These are phyloP conservation scores for Alauda arvensis DNA, from an alignment of 2,797 vertebrate species.

Conservation along the genomic window DNA sequence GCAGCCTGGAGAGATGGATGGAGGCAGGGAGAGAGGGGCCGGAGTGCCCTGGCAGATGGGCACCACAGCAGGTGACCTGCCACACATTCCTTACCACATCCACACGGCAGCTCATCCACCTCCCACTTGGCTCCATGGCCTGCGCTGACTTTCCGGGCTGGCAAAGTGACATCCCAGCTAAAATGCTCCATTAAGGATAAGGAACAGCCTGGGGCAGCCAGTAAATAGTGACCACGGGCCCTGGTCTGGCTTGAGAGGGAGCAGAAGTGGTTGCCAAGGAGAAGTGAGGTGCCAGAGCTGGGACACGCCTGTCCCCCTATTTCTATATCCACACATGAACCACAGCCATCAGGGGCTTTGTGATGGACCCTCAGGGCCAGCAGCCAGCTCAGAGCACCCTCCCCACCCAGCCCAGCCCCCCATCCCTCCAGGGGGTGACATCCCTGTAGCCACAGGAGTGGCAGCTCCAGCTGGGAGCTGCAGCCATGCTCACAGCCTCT, in stretches of 20 bases:
- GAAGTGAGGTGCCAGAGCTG: background rate
- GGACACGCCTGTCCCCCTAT: fast-evolving
- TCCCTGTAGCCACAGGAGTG: fast-evolving
- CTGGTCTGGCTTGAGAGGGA: background rate
- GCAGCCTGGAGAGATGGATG: background rate
- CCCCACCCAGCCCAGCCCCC: background rate
- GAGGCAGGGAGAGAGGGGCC: background rate
- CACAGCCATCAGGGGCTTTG: background rate
- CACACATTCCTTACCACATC: background rate
- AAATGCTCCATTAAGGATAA: background rate
- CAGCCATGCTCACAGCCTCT: background rate
- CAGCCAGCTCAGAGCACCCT: background rate
- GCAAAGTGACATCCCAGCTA: background rate
- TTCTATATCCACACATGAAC: fast-evolving
- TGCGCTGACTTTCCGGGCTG: background rate
- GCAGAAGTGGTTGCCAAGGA: background rate
- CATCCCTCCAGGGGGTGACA: background rate
- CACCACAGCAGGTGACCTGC: fast-evolving
- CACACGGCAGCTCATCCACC: fast-evolving
- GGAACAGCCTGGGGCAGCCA: background rate
- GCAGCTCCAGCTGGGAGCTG: background rate
- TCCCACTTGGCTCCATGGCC: fast-evolving
- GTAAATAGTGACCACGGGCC: fast-evolving
- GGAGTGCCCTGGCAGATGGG: background rate
- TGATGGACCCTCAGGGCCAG: background rate